Percentiles rank a stretch among this genome's conserved stretches.
These are phyloP conservation scores for Hestina assimilis DNA, from an alignment of 1,140 invertebrate genomes.

Conservation along the genomic window DNA sequence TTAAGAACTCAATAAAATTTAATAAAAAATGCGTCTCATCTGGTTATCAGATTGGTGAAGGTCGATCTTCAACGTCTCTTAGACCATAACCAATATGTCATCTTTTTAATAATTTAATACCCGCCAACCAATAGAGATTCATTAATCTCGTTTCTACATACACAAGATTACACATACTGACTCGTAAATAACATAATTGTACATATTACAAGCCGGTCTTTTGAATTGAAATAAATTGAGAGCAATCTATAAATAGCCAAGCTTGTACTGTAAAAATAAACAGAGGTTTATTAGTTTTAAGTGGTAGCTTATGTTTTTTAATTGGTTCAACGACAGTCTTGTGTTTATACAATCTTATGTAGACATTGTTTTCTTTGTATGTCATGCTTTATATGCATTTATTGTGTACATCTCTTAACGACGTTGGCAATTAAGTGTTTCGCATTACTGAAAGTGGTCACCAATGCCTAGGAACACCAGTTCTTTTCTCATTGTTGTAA, in stretches of 20 bases:
- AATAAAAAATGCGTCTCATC: no score
- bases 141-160: constrained; percentile 61
- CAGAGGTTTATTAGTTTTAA: constrained; percentile 22
- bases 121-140: constrained; percentile 49
- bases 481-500: no score
- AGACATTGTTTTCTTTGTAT: no score
- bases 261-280: constrained; percentile 24
- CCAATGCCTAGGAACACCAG: no score
- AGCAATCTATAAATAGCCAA: constrained; percentile 53
- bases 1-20: no score
- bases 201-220: constrained; percentile 41
- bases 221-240: constrained; percentile 66
- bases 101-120: background rate
- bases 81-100: no score
- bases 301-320: constrained; percentile 27
- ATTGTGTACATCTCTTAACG: no score
- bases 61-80: no score
- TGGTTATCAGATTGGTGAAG: no score
- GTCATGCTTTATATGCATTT: no score
- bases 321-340: constrained; percentile 23
- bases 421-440: no score
- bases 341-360: background rate
- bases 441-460: no score
- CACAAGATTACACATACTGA: constrained; percentile 32
- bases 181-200: constrained; percentile 61